These are phyloP conservation scores for Antrozous pallidus DNA, from an alignment of 2,797 vertebrate genomes.

Conservation along the genomic window DNA sequence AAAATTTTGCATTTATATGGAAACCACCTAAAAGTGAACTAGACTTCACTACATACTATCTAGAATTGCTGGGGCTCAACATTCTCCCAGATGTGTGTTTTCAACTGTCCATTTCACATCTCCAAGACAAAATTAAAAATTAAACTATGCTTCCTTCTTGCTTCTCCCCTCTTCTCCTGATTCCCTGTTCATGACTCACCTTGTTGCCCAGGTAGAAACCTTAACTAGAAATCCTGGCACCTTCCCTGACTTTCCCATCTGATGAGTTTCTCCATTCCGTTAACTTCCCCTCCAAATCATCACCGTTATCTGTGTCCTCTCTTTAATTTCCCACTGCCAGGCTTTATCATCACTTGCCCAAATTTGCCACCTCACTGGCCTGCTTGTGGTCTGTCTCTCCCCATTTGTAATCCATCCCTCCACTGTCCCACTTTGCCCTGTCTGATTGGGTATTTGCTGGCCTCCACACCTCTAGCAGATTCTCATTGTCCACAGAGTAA, in stretches of 20 bases:
- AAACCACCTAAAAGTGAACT: neutral
- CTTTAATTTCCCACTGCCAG: neutral
- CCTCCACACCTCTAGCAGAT: neutral
- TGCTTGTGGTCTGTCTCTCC: neutral
- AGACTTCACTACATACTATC: neutral
- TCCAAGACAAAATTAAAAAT: neutral
- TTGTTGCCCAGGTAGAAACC: neutral
- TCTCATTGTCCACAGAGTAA: neutral
- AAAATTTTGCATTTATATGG: constrained; percentile 4
- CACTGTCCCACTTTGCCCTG: neutral
- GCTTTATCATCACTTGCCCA: neutral
- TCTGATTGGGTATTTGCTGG: neutral
- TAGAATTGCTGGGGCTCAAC: neutral
- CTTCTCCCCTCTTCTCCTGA: neutral
- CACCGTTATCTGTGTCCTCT: neutral
- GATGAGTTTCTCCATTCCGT: neutral
- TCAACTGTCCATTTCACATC: neutral
- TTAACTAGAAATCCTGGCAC: neutral
- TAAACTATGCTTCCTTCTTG: neutral
- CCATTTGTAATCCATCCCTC: neutral
- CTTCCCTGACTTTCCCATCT: neutral
- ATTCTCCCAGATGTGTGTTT: constrained; percentile 26
- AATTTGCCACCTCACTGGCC: neutral
- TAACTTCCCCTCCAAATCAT: neutral
- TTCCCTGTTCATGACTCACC: neutral